Base-by-base conservation (phyloP, 2,113 vertebrate species). In the Oncorhynchus gorbuscha region DNA sequence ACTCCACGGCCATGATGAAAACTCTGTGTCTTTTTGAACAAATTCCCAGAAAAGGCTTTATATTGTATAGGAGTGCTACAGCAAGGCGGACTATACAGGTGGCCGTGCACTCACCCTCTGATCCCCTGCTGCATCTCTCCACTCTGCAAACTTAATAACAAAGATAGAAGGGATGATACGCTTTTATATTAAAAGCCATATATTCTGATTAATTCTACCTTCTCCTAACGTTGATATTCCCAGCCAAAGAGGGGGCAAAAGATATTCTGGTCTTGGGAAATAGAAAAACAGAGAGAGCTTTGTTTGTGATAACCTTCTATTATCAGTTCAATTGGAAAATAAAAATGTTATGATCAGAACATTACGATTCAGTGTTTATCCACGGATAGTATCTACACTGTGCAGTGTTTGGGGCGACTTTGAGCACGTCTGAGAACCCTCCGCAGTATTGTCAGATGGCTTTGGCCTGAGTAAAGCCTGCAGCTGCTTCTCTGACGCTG, bases 121-220 rank as follows among this genome's bases (percentile, higher is more conserved):
- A 94, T 94, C 92, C 84, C 83, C 55, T 79, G 76, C 81, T 67
- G 68, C 85, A 84, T 81, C 89, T 74, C 89, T 84, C 81, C 85
- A 87, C 87, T 94, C 93, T 84, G 81, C 92, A 96, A 96, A 97
- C 95, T 91, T 90, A 96, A 97, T 97, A 94, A 96, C 92, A 91
- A 84, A 86, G 85, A 87, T 86, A 83, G 89, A 87, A 90, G 85
- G 84, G 89, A 90, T 86, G 88, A 92, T 84, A 84, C 88, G 87
- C 90, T 88, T 84, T 95, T 93, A 93, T 91, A 94, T 92, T 90
- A 94, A 89, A 93, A 94, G 93, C 95, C 96, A 95, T 93, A 96
- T 95, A 93, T 90, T 95, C 89, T 95, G 95, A 97, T 97, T 93
- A 95, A 92, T 96, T 95, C 91, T 90, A 66, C 84, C 85, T 85